A percentile compares a stretch with the other conserved stretches of the same genome.
These are phyloP conservation scores for Euthynnus affinis DNA, from an alignment of 2,797 vertebrate genomes.

Conservation along the genomic window DNA sequence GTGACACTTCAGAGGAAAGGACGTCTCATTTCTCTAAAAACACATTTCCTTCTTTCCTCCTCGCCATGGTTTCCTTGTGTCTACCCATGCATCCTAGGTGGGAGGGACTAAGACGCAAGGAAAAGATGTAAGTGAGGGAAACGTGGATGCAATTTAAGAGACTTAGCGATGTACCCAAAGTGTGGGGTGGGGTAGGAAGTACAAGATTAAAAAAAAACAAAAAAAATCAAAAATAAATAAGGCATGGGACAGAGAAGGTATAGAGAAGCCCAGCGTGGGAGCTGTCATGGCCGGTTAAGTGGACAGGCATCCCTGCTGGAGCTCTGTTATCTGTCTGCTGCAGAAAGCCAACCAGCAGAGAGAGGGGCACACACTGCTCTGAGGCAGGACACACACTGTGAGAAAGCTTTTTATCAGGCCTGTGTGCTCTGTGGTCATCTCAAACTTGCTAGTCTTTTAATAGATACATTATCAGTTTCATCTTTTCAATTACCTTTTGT, in stretches of 20 bases:
- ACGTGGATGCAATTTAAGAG: no score
- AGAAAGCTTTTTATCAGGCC: conserved; percentile 47
- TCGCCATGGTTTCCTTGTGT: no score
- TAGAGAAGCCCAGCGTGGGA: conserved; percentile 60
- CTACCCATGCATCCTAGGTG: no score
- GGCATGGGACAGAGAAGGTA: conserved; percentile 36
- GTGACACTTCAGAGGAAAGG: no score
- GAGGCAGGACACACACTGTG: conserved; percentile 44
- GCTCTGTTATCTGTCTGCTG: conserved; percentile 69
- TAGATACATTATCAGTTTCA: conserved; percentile 25
- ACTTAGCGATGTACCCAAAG: not conserved
- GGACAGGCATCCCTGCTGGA: conserved; percentile 71
- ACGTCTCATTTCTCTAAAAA: no score
- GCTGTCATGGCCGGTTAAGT: conserved; percentile 66
- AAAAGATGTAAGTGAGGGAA: no score
- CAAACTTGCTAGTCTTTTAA: conserved; percentile 19
- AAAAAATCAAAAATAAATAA: conserved; percentile 41
- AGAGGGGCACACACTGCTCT: conserved; percentile 4
- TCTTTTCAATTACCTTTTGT: conserved; percentile 20
- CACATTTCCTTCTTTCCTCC: no score
- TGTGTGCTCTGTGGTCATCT: conserved; percentile 24
- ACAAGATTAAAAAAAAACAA: not conserved
- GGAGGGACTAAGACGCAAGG: no score
- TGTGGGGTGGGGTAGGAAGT: not conserved
- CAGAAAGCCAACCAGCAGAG: conserved; percentile 61